These are phyloP conservation scores for Drosophila serrata DNA, from an alignment of 1,140 invertebrate genomes.

Conservation along the genomic window DNA sequence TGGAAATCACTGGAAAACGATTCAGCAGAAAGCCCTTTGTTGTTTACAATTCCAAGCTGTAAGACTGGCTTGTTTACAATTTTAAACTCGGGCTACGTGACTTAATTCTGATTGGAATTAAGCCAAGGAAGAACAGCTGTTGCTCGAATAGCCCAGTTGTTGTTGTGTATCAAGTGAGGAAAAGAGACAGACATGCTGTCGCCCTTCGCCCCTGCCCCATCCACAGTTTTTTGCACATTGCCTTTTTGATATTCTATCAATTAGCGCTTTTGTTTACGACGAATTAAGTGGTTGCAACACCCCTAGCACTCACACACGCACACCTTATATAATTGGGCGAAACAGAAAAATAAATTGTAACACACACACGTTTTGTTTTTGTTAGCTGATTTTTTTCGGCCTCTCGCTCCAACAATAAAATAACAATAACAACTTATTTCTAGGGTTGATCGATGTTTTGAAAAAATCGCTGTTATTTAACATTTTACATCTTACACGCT, in stretches of 20 bases:
- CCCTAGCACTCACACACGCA: slow-evolving; percentile 12
- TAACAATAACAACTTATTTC: slow-evolving; percentile 27
- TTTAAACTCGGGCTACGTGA: slow-evolving; percentile 28
- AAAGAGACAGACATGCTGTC: slow-evolving; percentile 1
- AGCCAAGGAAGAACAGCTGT: slow-evolving; percentile 64
- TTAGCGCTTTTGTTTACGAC: slow-evolving; percentile 22
- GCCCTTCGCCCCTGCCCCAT: neutral
- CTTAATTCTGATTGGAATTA: slow-evolving; percentile 60
- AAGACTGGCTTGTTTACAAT: slow-evolving; percentile 24
- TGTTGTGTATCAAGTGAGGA: slow-evolving; percentile 10
- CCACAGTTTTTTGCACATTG: neutral
- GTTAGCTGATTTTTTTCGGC: slow-evolving; percentile 65
- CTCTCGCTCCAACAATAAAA: slow-evolving; percentile 26
- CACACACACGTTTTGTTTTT: slow-evolving; percentile 70
- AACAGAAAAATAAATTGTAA: slow-evolving; percentile 57
- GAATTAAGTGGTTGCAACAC: slow-evolving; percentile 25
- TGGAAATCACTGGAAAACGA: slow-evolving; percentile 3
- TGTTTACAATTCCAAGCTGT: slow-evolving; percentile 20
- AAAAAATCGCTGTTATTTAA: too few species aligned
- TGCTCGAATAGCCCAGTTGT: slow-evolving; percentile 31
- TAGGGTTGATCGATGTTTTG: too few species aligned
- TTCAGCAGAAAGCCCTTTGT: slow-evolving; percentile 4
- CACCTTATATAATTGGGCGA: slow-evolving; percentile 67
- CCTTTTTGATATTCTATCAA: slow-evolving; percentile 6
- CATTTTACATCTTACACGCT: too few species aligned